Percentiles rank a stretch among this genome's conserved stretches.
Evolutionary conservation across 2,888 invertebrate genomes (phyloP).

Genomic region (Netelia fuscicornis): DNA sequence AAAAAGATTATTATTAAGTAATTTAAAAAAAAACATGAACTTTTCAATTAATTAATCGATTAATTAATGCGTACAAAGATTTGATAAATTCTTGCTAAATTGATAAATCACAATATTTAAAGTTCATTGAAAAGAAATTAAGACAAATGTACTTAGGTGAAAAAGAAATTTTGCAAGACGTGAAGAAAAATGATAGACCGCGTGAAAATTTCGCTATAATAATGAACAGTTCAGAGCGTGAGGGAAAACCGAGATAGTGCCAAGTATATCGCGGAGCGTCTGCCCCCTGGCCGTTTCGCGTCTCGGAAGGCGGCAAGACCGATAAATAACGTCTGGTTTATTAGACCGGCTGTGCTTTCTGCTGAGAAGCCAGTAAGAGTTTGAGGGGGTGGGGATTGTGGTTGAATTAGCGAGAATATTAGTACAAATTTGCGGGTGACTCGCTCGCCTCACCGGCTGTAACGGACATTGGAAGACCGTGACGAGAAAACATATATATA

Average conservation of each 20-base stretch:
- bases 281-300: conserved; percentile 54
- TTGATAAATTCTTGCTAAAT: too few species aligned
- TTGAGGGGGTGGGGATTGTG: conserved; percentile 71
- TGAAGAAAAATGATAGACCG: conserved; percentile 34
- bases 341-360: conserved; percentile 74
- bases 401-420: conserved; percentile 84
- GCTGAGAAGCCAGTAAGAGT: conserved; percentile 72
- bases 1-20: too few species aligned
- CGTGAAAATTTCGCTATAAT: neutral
- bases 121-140: too few species aligned
- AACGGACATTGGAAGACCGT: conserved; percentile 32
- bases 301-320: conserved; percentile 70
- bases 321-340: conserved; percentile 85
- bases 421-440: conserved; percentile 79
- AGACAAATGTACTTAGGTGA: conserved; percentile 23
- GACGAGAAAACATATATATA: conserved; percentile 17
- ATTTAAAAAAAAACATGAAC: neutral
- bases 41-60: conserved; percentile 12
- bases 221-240: neutral
- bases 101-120: too few species aligned
- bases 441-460: conserved; percentile 46
- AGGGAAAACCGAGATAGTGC: conserved; percentile 58
- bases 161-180: conserved; percentile 5
- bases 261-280: conserved; percentile 67
- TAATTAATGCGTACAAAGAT: neutral